Base-by-base conservation (phyloP, 2,113 vertebrate genomes). In the Notiomystis cincta region DNA sequence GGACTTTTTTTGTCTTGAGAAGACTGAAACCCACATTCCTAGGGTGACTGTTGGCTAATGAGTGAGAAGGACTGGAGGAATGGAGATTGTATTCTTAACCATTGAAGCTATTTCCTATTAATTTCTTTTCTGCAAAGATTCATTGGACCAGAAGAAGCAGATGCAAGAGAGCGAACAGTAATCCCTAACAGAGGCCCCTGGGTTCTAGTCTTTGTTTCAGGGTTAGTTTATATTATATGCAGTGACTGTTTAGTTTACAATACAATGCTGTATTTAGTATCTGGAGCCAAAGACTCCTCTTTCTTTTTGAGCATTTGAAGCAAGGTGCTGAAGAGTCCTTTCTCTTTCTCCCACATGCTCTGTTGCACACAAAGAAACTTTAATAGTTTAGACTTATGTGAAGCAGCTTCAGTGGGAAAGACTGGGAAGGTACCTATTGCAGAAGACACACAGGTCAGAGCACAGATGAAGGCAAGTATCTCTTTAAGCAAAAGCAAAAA, bases 181-280 rank as follows among this genome's bases (percentile, higher is more conserved):
- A 58, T 77, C 86, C 90, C 89, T 83, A 51, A 50, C 50, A 28
- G 67, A 94, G 93, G 95, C 89, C 89, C 56, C 88, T 75, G 72
- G 25, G 50, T 87, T 73, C 88, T 56, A 77, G 76, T 25, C 80
- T 78, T 70, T 93, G 47, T 78, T 92, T 65, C 79, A 87, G 91
- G 19, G 31, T 86, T 82, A 72, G 92, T 94, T 96, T 92, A 95
- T 62, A 61, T 92, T 87, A 81, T 5, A 95, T 0, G 0, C 60
- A 58, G 35, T 13, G 50, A 77, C 60, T 93, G 76, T 82, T 94
- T 77, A 93, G 28, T 70, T 94, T 96, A 86, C 27, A 86, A 73
- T 45, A 86, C 17, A 93, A 70, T 38, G 30, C 50, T 42, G 18
- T 47, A 53, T 82, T 82, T 88, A 65, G 45, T 15, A 50, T 58